phyloP scores from a whole-genome alignment of 2,888 invertebrate genomes.

The Melikaiella ostensackeni region DNA sequence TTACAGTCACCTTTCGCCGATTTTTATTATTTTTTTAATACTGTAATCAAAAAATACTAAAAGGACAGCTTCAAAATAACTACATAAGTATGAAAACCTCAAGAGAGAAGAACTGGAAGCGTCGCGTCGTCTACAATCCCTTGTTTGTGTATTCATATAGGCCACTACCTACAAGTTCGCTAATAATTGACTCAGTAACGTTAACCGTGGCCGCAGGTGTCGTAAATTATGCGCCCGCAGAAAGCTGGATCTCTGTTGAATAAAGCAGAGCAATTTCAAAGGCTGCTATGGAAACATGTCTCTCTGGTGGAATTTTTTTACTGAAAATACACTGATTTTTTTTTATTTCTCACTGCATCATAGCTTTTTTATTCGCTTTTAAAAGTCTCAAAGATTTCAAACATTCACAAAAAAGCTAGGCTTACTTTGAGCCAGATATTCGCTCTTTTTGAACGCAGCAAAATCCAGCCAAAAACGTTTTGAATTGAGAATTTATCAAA shows the following conservation, averaged over 20 bases:
- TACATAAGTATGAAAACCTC: not conserved
- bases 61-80: too few relatives aligned
- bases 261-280: not conserved
- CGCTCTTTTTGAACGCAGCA: too few relatives aligned
- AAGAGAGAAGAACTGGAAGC: not conserved
- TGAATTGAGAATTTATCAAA: too few relatives aligned
- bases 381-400: not conserved
- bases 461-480: too few relatives aligned
- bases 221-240: slow-evolving; percentile 4
- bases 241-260: slow-evolving; percentile 12
- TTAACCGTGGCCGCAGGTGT: not conserved
- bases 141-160: slow-evolving; percentile 4
- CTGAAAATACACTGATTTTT: not conserved
- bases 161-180: not conserved
- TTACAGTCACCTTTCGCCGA: too few relatives aligned
- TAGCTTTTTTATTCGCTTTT: not conserved
- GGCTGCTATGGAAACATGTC: not conserved
- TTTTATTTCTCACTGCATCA: not conserved
- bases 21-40: too few relatives aligned
- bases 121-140: not conserved
- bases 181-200: slow-evolving; percentile 18
- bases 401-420: not conserved
- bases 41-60: too few relatives aligned
- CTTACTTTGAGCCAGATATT: too few relatives aligned
- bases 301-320: not conserved